phyloP scores from a whole-genome alignment of 2,888 invertebrate species.

The Athalia circularis region DNA sequence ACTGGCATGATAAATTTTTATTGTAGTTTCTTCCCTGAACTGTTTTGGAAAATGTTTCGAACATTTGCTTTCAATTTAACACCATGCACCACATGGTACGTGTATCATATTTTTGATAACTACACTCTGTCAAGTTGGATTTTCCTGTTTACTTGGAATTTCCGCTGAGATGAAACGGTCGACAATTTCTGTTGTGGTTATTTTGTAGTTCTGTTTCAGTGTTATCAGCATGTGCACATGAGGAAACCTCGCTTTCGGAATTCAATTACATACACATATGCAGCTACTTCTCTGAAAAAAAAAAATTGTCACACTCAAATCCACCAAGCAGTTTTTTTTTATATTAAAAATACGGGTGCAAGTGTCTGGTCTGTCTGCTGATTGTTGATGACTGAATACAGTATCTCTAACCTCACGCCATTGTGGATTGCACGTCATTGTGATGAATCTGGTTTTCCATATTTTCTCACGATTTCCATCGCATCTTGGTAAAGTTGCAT shows the following conservation, averaged over 20 bases:
- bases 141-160: constrained; percentile 56
- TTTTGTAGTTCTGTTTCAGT: constrained; percentile 50
- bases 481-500: constrained; percentile 54
- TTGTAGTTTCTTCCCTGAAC: too few relatives aligned
- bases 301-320: constrained; percentile 48
- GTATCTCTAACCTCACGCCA: constrained; percentile 52
- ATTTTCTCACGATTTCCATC: constrained; percentile 52
- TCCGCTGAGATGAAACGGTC: too few relatives aligned
- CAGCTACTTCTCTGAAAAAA: constrained; percentile 51
- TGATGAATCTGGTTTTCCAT: constrained; percentile 52
- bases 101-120: constrained; percentile 67
- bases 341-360: too few relatives aligned
- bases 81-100: constrained; percentile 64
- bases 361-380: too few relatives aligned
- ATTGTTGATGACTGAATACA: constrained; percentile 49
- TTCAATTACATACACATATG: constrained; percentile 52
- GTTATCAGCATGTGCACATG: constrained; percentile 54
- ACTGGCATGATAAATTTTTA: too few relatives aligned
- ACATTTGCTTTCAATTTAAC: constrained; percentile 55
- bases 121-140: constrained; percentile 60
- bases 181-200: constrained; percentile 51
- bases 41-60: constrained; percentile 61
- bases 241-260: constrained; percentile 55
- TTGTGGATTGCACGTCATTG: constrained; percentile 54
- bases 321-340: constrained; percentile 47